Conservation (phyloP, 37 sponge, comb jelly and placozoan genomes). For the Halichondria panicea region DNA sequence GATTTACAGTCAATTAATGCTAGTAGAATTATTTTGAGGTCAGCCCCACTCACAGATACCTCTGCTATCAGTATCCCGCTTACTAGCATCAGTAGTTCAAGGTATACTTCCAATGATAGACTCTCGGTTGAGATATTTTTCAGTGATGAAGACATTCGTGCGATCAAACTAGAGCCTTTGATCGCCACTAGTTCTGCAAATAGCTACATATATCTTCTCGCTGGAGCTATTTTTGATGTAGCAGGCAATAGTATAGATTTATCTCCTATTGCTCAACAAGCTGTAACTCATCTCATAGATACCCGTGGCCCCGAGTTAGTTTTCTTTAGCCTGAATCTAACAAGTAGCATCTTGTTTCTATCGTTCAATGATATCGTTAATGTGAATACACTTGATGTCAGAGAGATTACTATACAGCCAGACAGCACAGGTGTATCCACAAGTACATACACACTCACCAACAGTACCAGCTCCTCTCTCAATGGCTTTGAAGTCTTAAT, state of each 20-base stretch:
- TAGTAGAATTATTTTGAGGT: conserved; percentile 24
- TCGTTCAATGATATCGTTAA: conserved; percentile 67
- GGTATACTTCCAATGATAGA: conserved; percentile 32
- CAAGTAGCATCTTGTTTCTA: conserved; percentile 52
- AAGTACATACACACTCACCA: conserved; percentile 45
- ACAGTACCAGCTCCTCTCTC: conserved; percentile 17
- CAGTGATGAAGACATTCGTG: conserved; percentile 39
- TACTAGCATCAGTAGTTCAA: conserved; percentile 25
- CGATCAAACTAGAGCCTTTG: conserved; percentile 41
- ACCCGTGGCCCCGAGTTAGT: conserved; percentile 45
- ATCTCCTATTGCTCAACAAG: conserved; percentile 16
- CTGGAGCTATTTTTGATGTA: conserved; percentile 50
- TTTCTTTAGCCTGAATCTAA: conserved; percentile 66
- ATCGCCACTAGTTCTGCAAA: conserved; percentile 21
- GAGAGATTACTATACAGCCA: conserved; percentile 62
- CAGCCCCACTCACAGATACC: conserved; percentile 31
- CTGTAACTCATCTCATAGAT: conserved; percentile 17
- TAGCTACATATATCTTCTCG: conserved; percentile 45
- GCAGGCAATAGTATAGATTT: conserved; percentile 30
- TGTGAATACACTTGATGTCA: conserved; percentile 35
- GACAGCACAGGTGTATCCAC: conserved; percentile 20
- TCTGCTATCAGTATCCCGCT: conserved; percentile 25
- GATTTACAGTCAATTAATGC: conserved; percentile 38
- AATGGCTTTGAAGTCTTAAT: conserved; percentile 52
- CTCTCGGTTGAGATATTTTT: conserved; percentile 39